Percentiles rank a stretch among this genome's conserved stretches.
Conservation (phyloP, 2,888 invertebrate species). For the Parelbella ahira region DNA sequence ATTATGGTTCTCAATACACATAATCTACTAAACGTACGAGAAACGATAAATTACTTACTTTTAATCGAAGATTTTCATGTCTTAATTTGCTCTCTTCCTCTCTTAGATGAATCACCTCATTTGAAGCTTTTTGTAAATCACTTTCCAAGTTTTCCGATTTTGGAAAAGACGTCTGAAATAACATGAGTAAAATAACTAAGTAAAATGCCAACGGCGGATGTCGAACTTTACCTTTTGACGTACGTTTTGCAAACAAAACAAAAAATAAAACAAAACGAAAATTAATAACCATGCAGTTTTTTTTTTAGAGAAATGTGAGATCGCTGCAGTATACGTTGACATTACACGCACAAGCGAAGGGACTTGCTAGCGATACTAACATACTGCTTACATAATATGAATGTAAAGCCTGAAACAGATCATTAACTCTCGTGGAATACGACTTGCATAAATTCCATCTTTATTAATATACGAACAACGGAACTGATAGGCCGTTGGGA, state of each 20-base stretch:
- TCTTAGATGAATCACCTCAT: slow-evolving; percentile 88
- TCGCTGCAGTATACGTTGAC: too few relatives aligned
- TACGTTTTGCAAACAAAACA: slow-evolving; percentile 18
- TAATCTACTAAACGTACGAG: slow-evolving; percentile 1
- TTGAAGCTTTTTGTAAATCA: slow-evolving; percentile 83
- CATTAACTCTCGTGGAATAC: too few relatives aligned
- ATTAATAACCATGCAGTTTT: slow-evolving; percentile 13
- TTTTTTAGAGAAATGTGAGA: too few relatives aligned
- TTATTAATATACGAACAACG: too few relatives aligned
- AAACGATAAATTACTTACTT: slow-evolving; percentile 75
- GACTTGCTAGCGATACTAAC: not conserved
- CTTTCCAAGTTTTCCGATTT: slow-evolving; percentile 66
- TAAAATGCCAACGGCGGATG: slow-evolving; percentile 20
- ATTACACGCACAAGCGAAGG: slow-evolving; percentile 2
- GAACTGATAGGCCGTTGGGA: too few relatives aligned
- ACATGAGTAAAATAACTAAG: slow-evolving; percentile 21
- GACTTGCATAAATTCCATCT: too few relatives aligned
- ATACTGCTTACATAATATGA: too few relatives aligned
- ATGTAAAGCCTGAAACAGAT: too few relatives aligned
- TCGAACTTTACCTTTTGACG: slow-evolving; percentile 4
- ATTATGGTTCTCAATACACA: slow-evolving; percentile 11
- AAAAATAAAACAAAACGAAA: too few relatives aligned
- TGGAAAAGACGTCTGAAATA: slow-evolving; percentile 58
- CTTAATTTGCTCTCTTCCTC: slow-evolving; percentile 89
- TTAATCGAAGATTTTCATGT: slow-evolving; percentile 92